Evolutionary conservation across 2,888 invertebrate genomes (phyloP).

Genomic region (Mantis religiosa): DNA sequence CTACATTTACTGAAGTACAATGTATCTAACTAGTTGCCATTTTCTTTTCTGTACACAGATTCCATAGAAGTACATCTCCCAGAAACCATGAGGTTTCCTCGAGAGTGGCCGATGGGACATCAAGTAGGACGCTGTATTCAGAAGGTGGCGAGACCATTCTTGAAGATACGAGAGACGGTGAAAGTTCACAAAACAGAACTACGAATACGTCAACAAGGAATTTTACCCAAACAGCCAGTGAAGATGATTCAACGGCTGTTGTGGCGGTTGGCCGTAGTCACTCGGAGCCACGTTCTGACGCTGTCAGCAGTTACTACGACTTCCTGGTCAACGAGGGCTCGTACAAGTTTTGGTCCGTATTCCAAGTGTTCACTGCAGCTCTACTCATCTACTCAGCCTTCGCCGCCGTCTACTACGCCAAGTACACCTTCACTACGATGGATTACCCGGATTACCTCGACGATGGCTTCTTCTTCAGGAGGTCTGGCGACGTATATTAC

Average conservation of each 20-base stretch:
- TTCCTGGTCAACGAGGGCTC: constrained; percentile 84
- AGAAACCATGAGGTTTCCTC: not conserved
- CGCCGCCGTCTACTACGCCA: constrained; percentile 83
- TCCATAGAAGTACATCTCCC: not conserved
- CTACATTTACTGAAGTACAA: too few relatives aligned
- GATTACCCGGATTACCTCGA: constrained; percentile 71
- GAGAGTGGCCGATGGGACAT: not conserved
- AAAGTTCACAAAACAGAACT: not conserved
- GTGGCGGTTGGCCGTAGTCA: too few relatives aligned
- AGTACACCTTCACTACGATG: constrained; percentile 72
- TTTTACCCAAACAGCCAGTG: not conserved
- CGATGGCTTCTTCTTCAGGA: constrained; percentile 67
- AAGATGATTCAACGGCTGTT: not conserved
- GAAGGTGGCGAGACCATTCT: not conserved
- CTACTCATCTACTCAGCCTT: constrained; percentile 78
- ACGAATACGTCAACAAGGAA: not conserved
- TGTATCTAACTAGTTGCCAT: too few relatives aligned
- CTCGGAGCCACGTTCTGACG: constrained; percentile 6
- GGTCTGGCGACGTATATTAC: constrained; percentile 46
- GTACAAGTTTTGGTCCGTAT: constrained; percentile 84
- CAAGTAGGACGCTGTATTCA: not conserved
- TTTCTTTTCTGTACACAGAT: not conserved
- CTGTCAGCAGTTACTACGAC: constrained; percentile 60
- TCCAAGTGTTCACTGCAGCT: constrained; percentile 79
- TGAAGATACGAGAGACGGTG: not conserved